Evolutionary conservation across 2,113 vertebrate species (phyloP), one percentile per base, ranked within the genome.

Genomic region (Fukomys damarensis): DNA sequence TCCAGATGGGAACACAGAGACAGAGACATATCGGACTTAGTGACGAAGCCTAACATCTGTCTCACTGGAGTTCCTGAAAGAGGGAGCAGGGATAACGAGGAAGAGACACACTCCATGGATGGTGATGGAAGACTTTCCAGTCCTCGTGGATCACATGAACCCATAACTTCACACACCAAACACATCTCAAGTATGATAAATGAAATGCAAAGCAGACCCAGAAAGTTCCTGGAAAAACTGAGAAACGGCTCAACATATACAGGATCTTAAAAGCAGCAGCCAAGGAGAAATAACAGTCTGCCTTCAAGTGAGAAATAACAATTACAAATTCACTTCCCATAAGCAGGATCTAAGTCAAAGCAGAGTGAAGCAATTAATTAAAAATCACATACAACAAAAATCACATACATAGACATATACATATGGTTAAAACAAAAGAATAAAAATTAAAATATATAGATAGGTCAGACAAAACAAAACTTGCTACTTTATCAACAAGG

Each of bases 281-380:
- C 28, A n/a, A 43, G 76, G 65, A 80, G 32, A 89, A 84, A 92
- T 46, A 52, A 58, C 7, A 43, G 43, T 38, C 19, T 5, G 3
- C 54, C 81, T 65, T 65, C 56, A 46, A 70, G 81, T 17, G 30
- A 41, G 38, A 63, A 86, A 63, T 9, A 81, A 35, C 41, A 66
- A 68, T 59, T 84, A 30, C 63, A 83, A 92, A 41, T 30, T 80
- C 32, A 30, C 7, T 52, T 86, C 43, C 56, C 61, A 52, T 9
- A 4, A 89, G 80, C 43, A 63, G 80, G 9, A 30, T 80, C 2
- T 84, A 84, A 87, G 43, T 68, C 46, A 58, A 87, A 88, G 35
- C 46, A 59, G 28, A 52, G 70, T n/a, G 83, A 91, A 96, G 52
- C 41, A 74, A 66, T 66, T 61, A 52, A 74, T 94, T 72, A 74